Evolutionary conservation across 2,888 invertebrate genomes (phyloP), one percentile per base, ranked within the genome.

Genomic region (Acanthosepion pharaonis): DNA sequence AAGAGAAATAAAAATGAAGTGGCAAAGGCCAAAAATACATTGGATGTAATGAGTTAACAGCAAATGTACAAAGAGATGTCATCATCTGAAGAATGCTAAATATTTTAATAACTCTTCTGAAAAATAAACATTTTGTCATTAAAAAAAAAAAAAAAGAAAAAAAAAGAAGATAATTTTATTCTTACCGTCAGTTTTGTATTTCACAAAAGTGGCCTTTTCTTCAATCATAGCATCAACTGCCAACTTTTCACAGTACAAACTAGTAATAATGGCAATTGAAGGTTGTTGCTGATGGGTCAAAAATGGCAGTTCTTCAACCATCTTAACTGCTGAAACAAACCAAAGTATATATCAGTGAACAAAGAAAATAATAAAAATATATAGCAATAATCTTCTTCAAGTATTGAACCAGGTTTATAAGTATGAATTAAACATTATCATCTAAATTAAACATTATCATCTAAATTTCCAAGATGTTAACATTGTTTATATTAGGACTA

Each of bases 201-300:
- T 98, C 94, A 99, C 99, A 97, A 99, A 99, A 0, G 99, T 99
- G 97, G 99, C 99, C 97, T 99, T 99, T 97, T 99, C 99, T 96
- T 99, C 99, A 97, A 99, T 98, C 98, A 99, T 99, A 33, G 99
- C 98, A 97, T 99, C 99, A 0, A 99, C 99, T 3, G 99, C 99
- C 96, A 99, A 98, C 97, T 99, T 99, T 97, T 99, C 99, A 97
- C 99, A 99, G 98, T 99, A 99, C 96, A 99, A 98, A 0, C 99
- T 99, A 0, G 99, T 99, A 95, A 99, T 99, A 95, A 99, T 99
- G n/a, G 99, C 99, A 96, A 99, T 99, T 48, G 99, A 99, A 0
- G 99, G 99, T 97, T 99, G 99, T 96, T 99, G 98, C 53, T 98
- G 98, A 95, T 98, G 98, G 94, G 98, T 98, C 97, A 99, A 98